Conservation (phyloP, 2,797 vertebrate genomes). For the Ctenopoma kingsleyae region DNA sequence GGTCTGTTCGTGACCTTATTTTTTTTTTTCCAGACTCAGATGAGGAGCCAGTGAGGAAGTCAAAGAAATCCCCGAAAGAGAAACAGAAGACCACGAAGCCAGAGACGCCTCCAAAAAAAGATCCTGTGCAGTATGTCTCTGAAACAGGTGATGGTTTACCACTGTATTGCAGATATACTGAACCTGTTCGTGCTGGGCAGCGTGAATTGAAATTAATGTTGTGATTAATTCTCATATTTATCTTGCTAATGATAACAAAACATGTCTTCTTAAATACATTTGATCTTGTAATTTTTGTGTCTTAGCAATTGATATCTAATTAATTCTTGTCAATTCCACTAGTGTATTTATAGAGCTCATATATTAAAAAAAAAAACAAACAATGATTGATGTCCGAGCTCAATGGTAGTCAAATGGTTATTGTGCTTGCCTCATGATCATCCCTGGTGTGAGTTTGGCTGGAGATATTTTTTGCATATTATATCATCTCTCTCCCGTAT, state of each 20-base stretch:
- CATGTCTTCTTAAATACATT: background rate
- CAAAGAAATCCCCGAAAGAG: constrained; percentile 85
- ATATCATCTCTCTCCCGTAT: no score
- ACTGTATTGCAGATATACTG: background rate
- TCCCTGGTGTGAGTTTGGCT: no score
- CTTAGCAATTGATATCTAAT: background rate
- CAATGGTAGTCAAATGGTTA: no score
- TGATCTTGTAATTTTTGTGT: background rate
- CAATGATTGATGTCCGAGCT: no score
- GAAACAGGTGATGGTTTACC: constrained; percentile 90
- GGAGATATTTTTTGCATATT: no score
- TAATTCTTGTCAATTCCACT: background rate
- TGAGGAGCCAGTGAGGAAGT: constrained; percentile 82
- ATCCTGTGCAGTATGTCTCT: constrained; percentile 92
- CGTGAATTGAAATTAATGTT: no score
- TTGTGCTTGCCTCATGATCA: no score
- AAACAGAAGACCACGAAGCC: constrained; percentile 73
- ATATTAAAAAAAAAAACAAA: no score
- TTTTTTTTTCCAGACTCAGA: constrained; percentile 87
- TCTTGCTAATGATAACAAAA: no score
- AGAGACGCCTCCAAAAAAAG: constrained; percentile 78
- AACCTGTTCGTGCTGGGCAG: background rate
- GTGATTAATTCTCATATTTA: no score
- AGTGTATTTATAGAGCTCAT: background rate
- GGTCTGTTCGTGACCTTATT: background rate